Evolutionary conservation across 1,140 invertebrate species (phyloP).

Genomic region (Gonatopus flavifemur): DNA sequence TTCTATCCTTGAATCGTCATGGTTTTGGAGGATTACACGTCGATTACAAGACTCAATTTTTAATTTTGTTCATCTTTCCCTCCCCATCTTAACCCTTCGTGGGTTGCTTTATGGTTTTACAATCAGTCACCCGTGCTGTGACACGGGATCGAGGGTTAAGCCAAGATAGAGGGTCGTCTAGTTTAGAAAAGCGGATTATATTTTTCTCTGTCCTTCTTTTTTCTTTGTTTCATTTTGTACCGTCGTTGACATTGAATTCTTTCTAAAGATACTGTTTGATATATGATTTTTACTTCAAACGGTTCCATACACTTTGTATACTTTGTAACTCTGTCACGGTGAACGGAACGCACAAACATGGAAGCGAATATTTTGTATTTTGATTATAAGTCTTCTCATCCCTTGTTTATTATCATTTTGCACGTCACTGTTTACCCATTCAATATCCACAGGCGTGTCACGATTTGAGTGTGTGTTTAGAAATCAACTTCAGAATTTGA

Average conservation of each 20-base stretch:
- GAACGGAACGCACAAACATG: no score
- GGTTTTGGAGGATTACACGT: constrained; percentile 58
- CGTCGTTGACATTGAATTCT: constrained; percentile 7
- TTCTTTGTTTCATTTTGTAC: constrained; percentile 13
- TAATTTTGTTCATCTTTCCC: constrained; percentile 30
- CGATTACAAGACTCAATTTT: constrained; percentile 59
- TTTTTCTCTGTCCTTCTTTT: constrained; percentile 27
- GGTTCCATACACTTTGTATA: no score
- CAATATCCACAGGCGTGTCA: no score
- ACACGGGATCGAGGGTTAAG: constrained; percentile 53
- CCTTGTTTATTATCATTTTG: constrained; percentile 19
- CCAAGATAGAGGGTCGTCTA: constrained; percentile 35
- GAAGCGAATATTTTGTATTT: no score
- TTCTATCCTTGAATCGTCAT: constrained; percentile 44
- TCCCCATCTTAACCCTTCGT: constrained; percentile 43
- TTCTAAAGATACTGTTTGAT: neutral
- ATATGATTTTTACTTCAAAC: constrained; percentile 7
- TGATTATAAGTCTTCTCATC: neutral
- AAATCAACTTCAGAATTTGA: no score
- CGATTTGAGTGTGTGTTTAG: no score
- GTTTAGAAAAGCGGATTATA: constrained; percentile 56
- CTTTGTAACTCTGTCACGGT: no score
- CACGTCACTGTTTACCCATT: constrained; percentile 36
- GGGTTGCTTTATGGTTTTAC: constrained; percentile 58
- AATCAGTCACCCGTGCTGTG: constrained; percentile 60